phyloP scores from a whole-genome alignment of 37 sponge, comb jelly and placozoan genomes.

The Haliclona indistincta region DNA sequence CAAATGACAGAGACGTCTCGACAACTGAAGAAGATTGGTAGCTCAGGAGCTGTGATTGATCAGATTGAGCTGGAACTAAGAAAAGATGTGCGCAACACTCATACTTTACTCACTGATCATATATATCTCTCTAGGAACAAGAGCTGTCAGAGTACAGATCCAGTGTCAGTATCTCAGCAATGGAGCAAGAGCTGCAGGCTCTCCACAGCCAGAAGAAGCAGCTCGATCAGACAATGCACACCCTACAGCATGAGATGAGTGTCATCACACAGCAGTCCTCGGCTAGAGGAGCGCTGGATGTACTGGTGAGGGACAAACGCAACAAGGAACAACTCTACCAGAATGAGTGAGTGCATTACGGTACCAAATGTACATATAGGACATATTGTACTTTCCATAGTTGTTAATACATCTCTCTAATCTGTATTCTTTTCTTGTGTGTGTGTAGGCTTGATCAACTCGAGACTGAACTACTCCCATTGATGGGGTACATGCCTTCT shows the following conservation, averaged over 20 bases:
- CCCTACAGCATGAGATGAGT: constrained; percentile 63
- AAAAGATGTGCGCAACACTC: constrained; percentile 39
- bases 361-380: too few relatives aligned
- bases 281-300: constrained; percentile 73
- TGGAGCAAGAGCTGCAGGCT: constrained; percentile 38
- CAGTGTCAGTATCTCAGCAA: constrained; percentile 27
- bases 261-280: constrained; percentile 62
- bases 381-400: neutral
- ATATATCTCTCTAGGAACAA: constrained; percentile 29
- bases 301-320: constrained; percentile 55
- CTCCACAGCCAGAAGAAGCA: constrained; percentile 41
- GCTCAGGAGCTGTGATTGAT: constrained; percentile 39
- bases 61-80: constrained; percentile 51
- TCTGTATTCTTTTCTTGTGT: too few relatives aligned
- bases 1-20: constrained; percentile 15
- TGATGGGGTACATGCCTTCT: constrained; percentile 39
- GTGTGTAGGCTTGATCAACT: constrained; percentile 14
- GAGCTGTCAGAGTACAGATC: constrained; percentile 45
- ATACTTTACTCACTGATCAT: neutral
- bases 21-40: constrained; percentile 34
- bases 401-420: too few relatives aligned
- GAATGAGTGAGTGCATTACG: constrained; percentile 32
- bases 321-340: constrained; percentile 58
- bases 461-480: constrained; percentile 42
- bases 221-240: constrained; percentile 16